Percentiles rank a stretch among this genome's conserved stretches.
These are phyloP conservation scores for Chrysolina oricalcia DNA, from an alignment of 2,888 invertebrate genomes.

Conservation along the genomic window DNA sequence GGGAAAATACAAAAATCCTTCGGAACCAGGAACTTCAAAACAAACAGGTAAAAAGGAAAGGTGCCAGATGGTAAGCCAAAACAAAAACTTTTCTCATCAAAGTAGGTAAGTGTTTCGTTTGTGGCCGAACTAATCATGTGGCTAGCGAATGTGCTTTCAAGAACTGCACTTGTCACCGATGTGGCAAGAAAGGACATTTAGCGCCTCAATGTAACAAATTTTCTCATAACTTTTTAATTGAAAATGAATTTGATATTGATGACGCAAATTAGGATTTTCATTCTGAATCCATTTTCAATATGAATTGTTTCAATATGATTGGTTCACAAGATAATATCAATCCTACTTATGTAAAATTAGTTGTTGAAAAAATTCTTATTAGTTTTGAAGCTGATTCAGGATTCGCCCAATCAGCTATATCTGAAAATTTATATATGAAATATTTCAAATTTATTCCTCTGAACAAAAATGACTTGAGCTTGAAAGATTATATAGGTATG, in stretches of 20 bases:
- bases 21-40: background rate
- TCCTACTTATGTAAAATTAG: conserved; percentile 13
- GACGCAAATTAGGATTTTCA: background rate
- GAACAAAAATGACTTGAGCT: background rate
- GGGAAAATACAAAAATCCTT: background rate
- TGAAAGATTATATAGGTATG: background rate
- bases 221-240: background rate
- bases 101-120: background rate
- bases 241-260: background rate
- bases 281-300: background rate
- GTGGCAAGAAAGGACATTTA: background rate
- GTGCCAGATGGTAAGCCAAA: background rate
- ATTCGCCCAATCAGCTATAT: conserved; percentile 16
- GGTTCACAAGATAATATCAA: conserved; percentile 6
- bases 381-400: conserved; percentile 26
- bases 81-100: background rate
- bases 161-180: background rate
- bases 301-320: background rate
- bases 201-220: background rate
- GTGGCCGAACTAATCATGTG: conserved; percentile 2
- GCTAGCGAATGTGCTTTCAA: background rate
- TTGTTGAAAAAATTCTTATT: conserved; percentile 14
- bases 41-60: background rate
- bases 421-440: conserved; percentile 18
- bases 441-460: conserved; percentile 4